Evolutionary conservation across 2,888 invertebrate genomes (phyloP), one percentile per base, ranked within the genome.

Genomic region (Rhingia rostrata): DNA sequence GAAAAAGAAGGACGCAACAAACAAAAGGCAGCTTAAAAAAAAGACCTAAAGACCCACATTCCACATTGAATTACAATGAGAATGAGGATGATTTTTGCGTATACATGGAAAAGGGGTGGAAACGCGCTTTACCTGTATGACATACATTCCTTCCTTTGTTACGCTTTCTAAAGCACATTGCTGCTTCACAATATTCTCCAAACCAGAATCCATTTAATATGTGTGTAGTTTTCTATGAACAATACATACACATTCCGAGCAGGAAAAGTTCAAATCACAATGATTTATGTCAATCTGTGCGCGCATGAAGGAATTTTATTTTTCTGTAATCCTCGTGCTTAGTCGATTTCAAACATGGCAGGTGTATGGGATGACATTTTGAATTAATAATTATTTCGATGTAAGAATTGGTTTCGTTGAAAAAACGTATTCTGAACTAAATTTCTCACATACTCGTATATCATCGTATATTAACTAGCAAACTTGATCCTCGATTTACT

Each of bases 21-120:
- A 45, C 22, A 60, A 35, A 39, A 63, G 22, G 22, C 22, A 22
- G 22, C 22, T 22, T 22, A 33, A 77, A 64, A 53, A 56, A 67
- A 80, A 54, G 74, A 73, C 83, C 83, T 74, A 80, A 79, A 84
- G 83, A 84, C 83, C 83, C 79, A 80, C 73, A 80, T 84, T 83
- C 83, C 72, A 56, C 78, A 56, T 67, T 78, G 82, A 83, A 83
- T 83, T 83, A 83, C 78, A 83, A 79, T 79, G 78, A 83, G 72
- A 72, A 67, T 47, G 43, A 69, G 53, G 77, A 64, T 56, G 78
- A 64, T 22, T 22, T 22, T 22, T 2, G 22, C 22, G 22, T 56
- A 54, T 33, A 63, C 63, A 47, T 22, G 47, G 4, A 30, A 32
- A 82, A 78, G 72, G 72, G 79, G 67, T 79, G 83, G 79, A 83